A percentile compares a stretch with the other conserved stretches of the same genome.
phyloP scores from a whole-genome alignment of 2,113 vertebrate genomes.

The Corynorhinus townsendii region DNA sequence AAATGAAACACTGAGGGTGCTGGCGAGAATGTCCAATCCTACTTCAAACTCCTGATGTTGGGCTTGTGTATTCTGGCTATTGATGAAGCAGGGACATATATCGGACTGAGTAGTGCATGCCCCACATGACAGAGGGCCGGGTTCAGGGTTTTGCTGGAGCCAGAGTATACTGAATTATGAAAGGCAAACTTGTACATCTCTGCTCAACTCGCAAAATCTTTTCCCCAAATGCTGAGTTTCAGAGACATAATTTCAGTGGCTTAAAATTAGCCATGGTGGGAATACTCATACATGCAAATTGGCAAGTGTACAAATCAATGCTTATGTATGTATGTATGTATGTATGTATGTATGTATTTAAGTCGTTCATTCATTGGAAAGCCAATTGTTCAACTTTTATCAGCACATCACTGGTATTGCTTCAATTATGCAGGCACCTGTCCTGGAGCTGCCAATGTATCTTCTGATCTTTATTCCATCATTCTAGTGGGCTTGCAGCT shows the following conservation, averaged over 20 bases:
- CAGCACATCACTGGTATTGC: not conserved
- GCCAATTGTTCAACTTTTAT: not conserved
- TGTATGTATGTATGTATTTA: not conserved
- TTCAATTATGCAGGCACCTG: not conserved
- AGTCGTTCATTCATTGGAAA: not conserved
- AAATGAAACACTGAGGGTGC: not conserved
- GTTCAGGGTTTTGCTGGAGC: not conserved
- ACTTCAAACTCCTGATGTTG: not conserved
- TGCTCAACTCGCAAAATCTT: not conserved
- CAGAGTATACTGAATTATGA: not conserved
- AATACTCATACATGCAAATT: not conserved
- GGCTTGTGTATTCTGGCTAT: rapidly evolving
- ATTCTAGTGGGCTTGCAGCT: not conserved
- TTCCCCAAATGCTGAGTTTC: not conserved
- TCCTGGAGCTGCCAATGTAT: not conserved
- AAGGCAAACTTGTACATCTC: not conserved
- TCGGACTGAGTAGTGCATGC: no score
- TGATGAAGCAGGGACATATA: not conserved
- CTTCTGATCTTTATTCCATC: not conserved
- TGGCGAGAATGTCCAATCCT: not conserved
- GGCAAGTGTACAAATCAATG: not conserved
- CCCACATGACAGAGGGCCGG: rapidly evolving
- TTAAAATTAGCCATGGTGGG: not conserved
- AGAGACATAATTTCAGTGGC: not conserved
- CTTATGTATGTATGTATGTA: not conserved